Percentiles rank a stretch among this genome's conserved stretches.
Evolutionary conservation across 2,797 vertebrate genomes (phyloP).

Genomic region (Avahi laniger): DNA sequence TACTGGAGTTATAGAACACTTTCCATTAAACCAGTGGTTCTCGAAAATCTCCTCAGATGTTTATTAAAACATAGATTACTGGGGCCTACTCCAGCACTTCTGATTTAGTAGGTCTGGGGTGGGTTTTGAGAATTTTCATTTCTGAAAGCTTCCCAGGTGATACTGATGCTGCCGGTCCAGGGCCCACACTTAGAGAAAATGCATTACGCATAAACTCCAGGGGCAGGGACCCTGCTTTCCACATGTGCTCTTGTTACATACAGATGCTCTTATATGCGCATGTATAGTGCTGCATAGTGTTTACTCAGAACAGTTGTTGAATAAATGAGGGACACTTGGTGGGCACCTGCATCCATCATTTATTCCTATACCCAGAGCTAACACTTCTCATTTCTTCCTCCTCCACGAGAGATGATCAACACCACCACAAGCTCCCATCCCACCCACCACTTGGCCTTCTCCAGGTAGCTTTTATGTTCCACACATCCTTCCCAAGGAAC

Average conservation of each 20-base stretch:
- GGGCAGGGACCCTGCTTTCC: not conserved
- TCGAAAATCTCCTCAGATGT: not conserved
- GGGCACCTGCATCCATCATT: not conserved
- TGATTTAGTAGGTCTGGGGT: not conserved
- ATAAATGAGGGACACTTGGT: not conserved
- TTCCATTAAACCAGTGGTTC: not conserved
- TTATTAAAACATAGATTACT: not conserved
- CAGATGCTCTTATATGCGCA: not conserved
- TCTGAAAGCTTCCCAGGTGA: not conserved
- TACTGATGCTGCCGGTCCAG: not conserved
- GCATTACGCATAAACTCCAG: not conserved
- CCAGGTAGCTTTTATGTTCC: not conserved
- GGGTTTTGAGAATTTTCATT: not conserved
- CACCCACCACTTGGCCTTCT: not conserved
- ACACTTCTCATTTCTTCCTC: not conserved
- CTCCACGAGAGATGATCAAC: not conserved
- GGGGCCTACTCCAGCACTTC: not conserved
- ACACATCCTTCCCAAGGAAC: not conserved
- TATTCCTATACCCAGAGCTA: not conserved
- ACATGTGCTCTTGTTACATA: not conserved
- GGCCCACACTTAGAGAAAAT: not conserved
- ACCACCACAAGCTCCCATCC: not conserved
- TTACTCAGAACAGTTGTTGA: not conserved
- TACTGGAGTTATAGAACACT: not conserved
- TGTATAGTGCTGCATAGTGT: not conserved